Base-by-base conservation (phyloP, 2,113 vertebrate species). In the Tachysurus fulvidraco region DNA sequence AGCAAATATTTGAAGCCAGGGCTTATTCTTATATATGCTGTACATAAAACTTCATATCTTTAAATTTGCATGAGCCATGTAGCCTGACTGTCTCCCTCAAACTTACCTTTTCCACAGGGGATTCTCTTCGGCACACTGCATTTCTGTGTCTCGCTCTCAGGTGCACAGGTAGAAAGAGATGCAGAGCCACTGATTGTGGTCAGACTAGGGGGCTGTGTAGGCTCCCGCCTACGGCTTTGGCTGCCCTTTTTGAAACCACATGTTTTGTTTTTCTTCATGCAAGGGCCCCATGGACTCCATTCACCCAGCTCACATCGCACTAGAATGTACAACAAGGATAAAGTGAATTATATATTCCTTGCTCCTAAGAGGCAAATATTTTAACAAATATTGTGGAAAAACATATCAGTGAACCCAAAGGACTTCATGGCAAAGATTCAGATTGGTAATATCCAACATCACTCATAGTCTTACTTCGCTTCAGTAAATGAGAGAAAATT, bases 191-290 rank as follows among this genome's bases (percentile, higher is more conserved):
- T 83, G 54, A 91, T 86, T 9, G 91, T 90, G 14, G 92, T 93
- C 0, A 82, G 87, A 87, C 92, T 92, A 11, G 96, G 94, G 65
- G 93, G 92, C 59, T 96, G 94, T 62, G 96, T 90, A 5, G 98
- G 94, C 85, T 93, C 90, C 44, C 97, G 94, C 0, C 94, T 92
- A 59, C 98, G 94, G 17, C 95, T 96, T 93, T 98, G 96, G 0
- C 93, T 95, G 85, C 98, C 98, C 92, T 96, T 97, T 94, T 96
- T 97, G 94, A 98, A 99, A 88, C 98, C 98, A 88, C 98, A 99
- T 57, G 95, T 96, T 94, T 96, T 97, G 93, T 96, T 96, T 91
- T 96, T 97, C 94, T 98, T 99, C 92, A 95, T 95, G 91, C 98
- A 99, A 13, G 96, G 93, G 7, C 98, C 95, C 98, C 98, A 99